Base-by-base conservation (phyloP, 2,888 invertebrate species). In the Nomada ruficornis region DNA sequence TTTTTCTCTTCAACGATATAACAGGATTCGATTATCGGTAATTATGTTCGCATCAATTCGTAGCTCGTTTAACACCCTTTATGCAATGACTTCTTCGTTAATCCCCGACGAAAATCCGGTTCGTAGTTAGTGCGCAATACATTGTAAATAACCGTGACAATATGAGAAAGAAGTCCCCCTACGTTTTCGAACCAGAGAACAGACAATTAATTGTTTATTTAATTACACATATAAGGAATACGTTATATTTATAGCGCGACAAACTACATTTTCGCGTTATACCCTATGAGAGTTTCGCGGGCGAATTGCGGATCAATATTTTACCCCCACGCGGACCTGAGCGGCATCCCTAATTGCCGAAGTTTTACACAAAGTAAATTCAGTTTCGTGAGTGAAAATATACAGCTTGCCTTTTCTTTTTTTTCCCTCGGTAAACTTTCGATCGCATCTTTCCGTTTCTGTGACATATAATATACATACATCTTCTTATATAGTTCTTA, bases 261-360 rank as follows among this genome's bases (percentile, higher is more conserved):
- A 71, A 73, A 73, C 47, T 44, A 47, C 15, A 60, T 57, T 73
- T 68, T 54, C 3, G 42, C 54, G 50, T 63, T 74, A 64, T 59
- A 84, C 29, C 26, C 36, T 65, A 62, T 77, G 72, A 71, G n/a
- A 73, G 71, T 89, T 88, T 88, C 88, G 89, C 86, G 88, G 86
- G 84, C 75, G 84, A 88, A 88, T 82, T 80, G 60, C 84, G 89
- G 90, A 90, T 90, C 90, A 90, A 90, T 90, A 90, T 90, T 59
- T 88, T 84, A 90, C 87, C 90, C 90, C 89, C 84, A 86, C 84
- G 73, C 84, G 81, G 75, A 77, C 64, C 71, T 64, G 59, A 82
- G 77, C 85, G 89, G 83, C 73, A 80, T 80, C 67, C 76, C 83
- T 68, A 60, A 78, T 79, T 50, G 47, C 50, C 52, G 29, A 77